Evolutionary conservation across 2,113 vertebrate species (phyloP), one percentile per base, ranked within the genome.

Genomic region (Spizaetus ornatus): DNA sequence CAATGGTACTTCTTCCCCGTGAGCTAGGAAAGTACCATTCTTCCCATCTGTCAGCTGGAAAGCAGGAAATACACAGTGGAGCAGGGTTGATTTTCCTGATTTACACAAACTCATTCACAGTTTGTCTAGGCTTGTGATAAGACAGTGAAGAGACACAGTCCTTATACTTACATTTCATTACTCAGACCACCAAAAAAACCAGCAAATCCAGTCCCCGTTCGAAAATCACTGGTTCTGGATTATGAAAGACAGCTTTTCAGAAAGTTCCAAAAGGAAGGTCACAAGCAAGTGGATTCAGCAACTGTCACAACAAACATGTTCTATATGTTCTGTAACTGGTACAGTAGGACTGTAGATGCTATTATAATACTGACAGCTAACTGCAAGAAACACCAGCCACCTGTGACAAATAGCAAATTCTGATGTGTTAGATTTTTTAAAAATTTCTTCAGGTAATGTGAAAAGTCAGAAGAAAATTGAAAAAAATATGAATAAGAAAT

Each of bases 1-100:
- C 22, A 65, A 4, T 1, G 3, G 31, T 23, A 66, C 13, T 34
- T 9, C 48, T 26, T 81, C 15, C 23, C 19, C 3, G 0, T 12
- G 34, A 79, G 42, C 20, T 67, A 61, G 70, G 22, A 65, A 88
- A 70, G 61, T n/a, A 43, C 47, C 43, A 13, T 47, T 72, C 34
- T 81, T 31, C 43, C 45, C 20, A 40, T 26, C n/a, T 77, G 52
- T 31, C 48, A 65, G 42, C 32, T 38, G n/a, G 48, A 72, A 86
- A 86, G 26, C 40, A 72, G 53, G 26, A 80, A 76, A 48, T 40
- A 56, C 40, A 45, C 32, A 80, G 19, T 15, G n/a, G 25, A 85
- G 20, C 16, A 65, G 65, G 9, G 4, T 1, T 40, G 34, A 23
- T 62, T 82, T 90, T 88, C 45, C 74, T 61, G 19, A 47, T 40